phyloP scores from a whole-genome alignment of 2,888 invertebrate genomes.

The Dioctria rufipes region DNA sequence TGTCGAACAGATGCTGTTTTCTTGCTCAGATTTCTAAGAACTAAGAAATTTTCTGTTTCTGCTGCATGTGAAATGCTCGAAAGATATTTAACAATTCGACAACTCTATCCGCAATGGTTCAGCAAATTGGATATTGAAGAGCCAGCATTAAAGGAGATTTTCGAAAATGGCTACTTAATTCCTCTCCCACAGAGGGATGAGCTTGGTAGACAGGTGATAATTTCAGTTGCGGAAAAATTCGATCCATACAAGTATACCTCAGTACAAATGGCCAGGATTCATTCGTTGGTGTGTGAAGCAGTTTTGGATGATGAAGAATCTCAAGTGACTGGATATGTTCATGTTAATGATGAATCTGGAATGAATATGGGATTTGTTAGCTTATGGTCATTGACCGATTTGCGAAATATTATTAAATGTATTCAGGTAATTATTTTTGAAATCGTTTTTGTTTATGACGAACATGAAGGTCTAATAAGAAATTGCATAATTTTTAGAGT shows the following conservation, averaged over 20 bases:
- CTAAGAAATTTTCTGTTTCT: conserved; percentile 89
- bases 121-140: conserved; percentile 85
- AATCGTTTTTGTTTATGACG: not conserved
- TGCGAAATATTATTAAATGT: conserved; percentile 83
- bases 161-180: conserved; percentile 85
- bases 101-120: conserved; percentile 91
- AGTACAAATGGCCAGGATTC: conserved; percentile 87
- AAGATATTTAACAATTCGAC: conserved; percentile 87
- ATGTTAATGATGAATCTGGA: conserved; percentile 87
- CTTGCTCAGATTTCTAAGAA: conserved; percentile 86
- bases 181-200: conserved; percentile 82
- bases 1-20: conserved; percentile 89
- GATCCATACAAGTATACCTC: conserved; percentile 85
- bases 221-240: conserved; percentile 85
- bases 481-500: conserved; percentile 74
- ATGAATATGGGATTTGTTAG: conserved; percentile 88
- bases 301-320: conserved; percentile 88
- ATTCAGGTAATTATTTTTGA: conserved; percentile 76
- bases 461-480: not conserved
- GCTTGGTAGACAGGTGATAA: conserved; percentile 83
- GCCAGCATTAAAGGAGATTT: conserved; percentile 83
- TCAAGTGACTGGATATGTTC: conserved; percentile 87
- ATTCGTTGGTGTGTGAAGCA: conserved; percentile 88
- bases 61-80: conserved; percentile 90
- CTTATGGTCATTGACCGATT: conserved; percentile 85